Evolutionary conservation across 1,140 invertebrate species (phyloP), one percentile per base, ranked within the genome.

Genomic region (Pseudomyrmex concolor): DNA sequence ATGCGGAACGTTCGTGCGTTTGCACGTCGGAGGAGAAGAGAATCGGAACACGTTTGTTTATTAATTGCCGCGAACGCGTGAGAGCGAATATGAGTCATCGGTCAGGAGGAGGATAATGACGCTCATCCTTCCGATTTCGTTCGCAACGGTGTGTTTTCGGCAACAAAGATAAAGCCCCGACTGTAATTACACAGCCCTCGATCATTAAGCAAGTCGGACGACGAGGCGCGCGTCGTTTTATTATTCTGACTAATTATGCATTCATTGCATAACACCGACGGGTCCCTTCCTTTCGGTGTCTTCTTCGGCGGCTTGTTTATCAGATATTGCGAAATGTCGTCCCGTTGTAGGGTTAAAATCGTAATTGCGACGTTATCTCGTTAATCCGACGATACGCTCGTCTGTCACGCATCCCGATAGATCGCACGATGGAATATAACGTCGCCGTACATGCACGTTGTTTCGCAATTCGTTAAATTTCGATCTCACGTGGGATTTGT

Each of bases 171-270:
- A 63, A 74, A 45, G 34, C 25, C 45, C 48, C 17, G 59, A 22
- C 13, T 25, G n/a, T 83, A 83, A 83, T 83, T 83, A 83, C 48
- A 59, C 34, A 34, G 34, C 5, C 34, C 34, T 19, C 80, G 68
- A 74, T 73, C 71, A 83, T 83, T 83, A 83, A 63, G 22, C 50
- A 83, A 83, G 72, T 74, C 80, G 80, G 80, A 83, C 57, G 71
- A 63, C 9, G 48, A 55, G 17, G 22, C 34, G 50, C 34, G 34
- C 25, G 25, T 34, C 25, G 25, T n/a, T n/a, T 34, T 34, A n/a
- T 77, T 67, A 77, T 50, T 55, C 59, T 48, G 34, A 74, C 54
- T 63, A 83, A 83, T 83, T 76, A 83, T 76, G 80, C 34, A 54
- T 76, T 83, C 59, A 45, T 83, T 83, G n/a, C n/a, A n/a, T n/a